Evolutionary conservation across 1,140 invertebrate species (phyloP), one percentile per base, ranked within the genome.

Genomic region (Drosophila persimilis): DNA sequence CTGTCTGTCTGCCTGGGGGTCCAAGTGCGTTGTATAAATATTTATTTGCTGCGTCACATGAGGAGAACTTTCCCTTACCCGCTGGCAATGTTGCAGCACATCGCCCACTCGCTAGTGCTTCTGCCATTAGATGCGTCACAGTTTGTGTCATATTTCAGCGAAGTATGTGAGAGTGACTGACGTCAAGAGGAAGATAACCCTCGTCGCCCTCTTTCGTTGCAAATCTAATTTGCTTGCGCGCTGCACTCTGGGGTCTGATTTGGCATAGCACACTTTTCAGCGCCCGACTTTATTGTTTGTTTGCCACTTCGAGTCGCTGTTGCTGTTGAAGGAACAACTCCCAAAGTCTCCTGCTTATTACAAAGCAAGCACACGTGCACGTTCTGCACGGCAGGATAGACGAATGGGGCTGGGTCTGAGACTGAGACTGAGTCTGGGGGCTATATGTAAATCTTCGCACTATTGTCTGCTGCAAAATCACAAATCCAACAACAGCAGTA

Each of bases 271-370:
- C 65, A 77, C 63, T 79, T 80, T 80, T 67, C 67, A 66, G 73
- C 57, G 64, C 77, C 54, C 51, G 24, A 46, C 73, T 54, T 77
- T 85, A 71, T 84, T 85, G 77, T 80, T 76, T 60, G 62, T 55
- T 62, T 73, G 57, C 57, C 57, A 75, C 81, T 84, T 63, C 31
- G 46, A 41, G 35, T 50, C 63, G 58, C 15, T 62, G 31, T 35
- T 71, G 48, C 44, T 39, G 11, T 31, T 31, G 31, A 13, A 17
- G 57, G 62, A 53, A 55, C 67, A 80, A 81, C 52, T 85, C 81
- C 81, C 81, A 63, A 77, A 86, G 81, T 81, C 81, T 77, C 81
- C 64, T 66, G 81, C 77, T 86, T 81, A 85, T 85, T 85, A 86
- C 77, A 63, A 51, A 47, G 61, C 61, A 64, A 67, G 52, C 72